Conservation (phyloP, 2,113 vertebrate genomes). For the Campylomormyrus tamandua region DNA sequence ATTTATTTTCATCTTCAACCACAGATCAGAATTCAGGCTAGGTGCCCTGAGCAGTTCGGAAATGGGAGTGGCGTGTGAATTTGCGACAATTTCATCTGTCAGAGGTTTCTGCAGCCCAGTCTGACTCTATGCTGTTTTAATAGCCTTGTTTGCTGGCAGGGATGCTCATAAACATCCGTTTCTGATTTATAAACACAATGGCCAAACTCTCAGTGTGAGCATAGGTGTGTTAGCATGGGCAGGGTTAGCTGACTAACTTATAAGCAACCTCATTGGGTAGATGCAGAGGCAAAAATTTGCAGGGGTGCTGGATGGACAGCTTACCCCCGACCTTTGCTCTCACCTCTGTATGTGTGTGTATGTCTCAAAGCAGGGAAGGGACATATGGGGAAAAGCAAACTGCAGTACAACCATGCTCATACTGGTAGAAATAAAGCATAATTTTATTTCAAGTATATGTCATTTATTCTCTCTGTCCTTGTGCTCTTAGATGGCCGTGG, state of each 20-base stretch:
- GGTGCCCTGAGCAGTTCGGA: background rate
- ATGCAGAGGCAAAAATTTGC: background rate
- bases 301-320: background rate
- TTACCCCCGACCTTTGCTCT: background rate
- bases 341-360: background rate
- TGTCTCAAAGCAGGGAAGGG: background rate
- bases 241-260: background rate
- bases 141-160: background rate
- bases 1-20: background rate
- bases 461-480: background rate
- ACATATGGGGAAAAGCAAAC: background rate
- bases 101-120: background rate
- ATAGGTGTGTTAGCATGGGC: background rate
- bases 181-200: background rate
- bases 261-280: background rate
- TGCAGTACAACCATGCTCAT: too few species aligned
- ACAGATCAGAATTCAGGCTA: background rate
- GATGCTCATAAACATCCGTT: background rate
- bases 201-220: background rate
- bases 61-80: background rate
- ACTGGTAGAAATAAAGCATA: background rate
- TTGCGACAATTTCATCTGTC: background rate
- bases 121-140: background rate
- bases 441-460: background rate
- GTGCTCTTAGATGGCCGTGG: constrained; percentile 65